These are phyloP conservation scores for Acleris holmiana DNA, from an alignment of 2,888 invertebrate species.

Conservation along the genomic window DNA sequence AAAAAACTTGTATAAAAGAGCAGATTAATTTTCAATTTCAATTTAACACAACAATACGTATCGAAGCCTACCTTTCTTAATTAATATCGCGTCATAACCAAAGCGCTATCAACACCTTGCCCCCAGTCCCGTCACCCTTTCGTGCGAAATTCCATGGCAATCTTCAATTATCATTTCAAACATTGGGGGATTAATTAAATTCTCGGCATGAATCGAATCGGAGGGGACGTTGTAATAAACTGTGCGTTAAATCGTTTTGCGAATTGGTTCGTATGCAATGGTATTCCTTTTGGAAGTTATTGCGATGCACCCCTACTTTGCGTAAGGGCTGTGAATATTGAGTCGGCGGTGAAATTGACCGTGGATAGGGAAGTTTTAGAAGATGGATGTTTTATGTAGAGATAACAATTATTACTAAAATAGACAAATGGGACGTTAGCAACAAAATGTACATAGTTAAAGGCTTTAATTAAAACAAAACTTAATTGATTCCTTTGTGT, in stretches of 20 bases:
- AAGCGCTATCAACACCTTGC: conserved; percentile 41
- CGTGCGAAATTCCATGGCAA: conserved; percentile 61
- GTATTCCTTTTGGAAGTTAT: conserved; percentile 29
- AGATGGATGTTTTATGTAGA: too few relatives aligned
- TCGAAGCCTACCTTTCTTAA: conserved; percentile 2
- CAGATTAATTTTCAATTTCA: too few relatives aligned
- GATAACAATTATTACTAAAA: too few relatives aligned
- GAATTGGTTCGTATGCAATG: conserved; percentile 33
- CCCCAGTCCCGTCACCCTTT: conserved; percentile 44
- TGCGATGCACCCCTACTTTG: conserved; percentile 29
- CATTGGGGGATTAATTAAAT: conserved; percentile 68
- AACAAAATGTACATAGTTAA: too few relatives aligned
- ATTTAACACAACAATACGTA: too few relatives aligned
- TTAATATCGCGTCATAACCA: conserved; percentile 24
- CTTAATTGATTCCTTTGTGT: too few relatives aligned
- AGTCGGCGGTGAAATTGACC: conserved; percentile 32
- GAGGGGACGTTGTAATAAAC: conserved; percentile 54
- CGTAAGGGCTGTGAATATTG: conserved; percentile 21
- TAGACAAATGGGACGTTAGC: too few relatives aligned
- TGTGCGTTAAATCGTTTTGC: conserved; percentile 46
- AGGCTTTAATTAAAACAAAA: too few relatives aligned
- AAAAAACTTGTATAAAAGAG: too few relatives aligned
- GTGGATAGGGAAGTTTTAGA: conserved; percentile 11
- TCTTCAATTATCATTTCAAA: conserved; percentile 70
- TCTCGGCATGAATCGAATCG: conserved; percentile 57